Base-by-base conservation (phyloP, 2,888 invertebrate genomes). In the Eumacrocentrus americanus region DNA sequence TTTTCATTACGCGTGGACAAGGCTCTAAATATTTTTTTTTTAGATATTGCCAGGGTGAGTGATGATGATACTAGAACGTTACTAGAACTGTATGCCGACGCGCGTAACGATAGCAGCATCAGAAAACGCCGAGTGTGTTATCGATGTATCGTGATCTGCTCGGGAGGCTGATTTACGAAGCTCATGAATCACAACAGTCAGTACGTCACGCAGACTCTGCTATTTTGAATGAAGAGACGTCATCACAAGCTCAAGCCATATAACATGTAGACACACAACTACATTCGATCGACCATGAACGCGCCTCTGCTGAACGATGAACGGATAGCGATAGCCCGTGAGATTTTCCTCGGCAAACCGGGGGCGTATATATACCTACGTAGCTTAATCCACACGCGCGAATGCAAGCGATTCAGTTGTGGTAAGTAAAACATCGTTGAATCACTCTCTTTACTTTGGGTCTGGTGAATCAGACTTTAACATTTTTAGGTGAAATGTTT, bases 1-100 rank as follows among this genome's bases (percentile, higher is more conserved):
- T n/a, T n/a, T n/a, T n/a, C n/a, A n/a, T n/a, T n/a, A 56, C 46
- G 16, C 29, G 18, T 38, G 46, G 18, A 37, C 18, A 48, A 11
- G 48, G 29, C 22, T 18, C 35, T 44, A 25, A 40, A 47, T 22
- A 34, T 23, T 44, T 23, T 40, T n/a, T n/a, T 44, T 58, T 51
- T 58, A 60, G 29, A 29, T 57, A 58, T 60, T 55, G 58, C 29
- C 47, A 23, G n/a, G 18, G 12, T 47, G 47, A 29, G 25, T 47
- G 23, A 47, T 47, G 47, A 47, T 12, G 11, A 20, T 42, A 11
- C 18, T 40, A n/a, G 18, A n/a, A 22, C 5, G 22, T 22, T 20
- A 20, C n/a, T n/a, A n/a, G n/a, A 11, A n/a, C n/a, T 25, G 25
- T 22, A 11, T 38, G 23, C 35, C 5, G 34, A 38, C 40, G 29